Conservation (phyloP, 1,140 invertebrate species). For the Vanessa tameamea region DNA sequence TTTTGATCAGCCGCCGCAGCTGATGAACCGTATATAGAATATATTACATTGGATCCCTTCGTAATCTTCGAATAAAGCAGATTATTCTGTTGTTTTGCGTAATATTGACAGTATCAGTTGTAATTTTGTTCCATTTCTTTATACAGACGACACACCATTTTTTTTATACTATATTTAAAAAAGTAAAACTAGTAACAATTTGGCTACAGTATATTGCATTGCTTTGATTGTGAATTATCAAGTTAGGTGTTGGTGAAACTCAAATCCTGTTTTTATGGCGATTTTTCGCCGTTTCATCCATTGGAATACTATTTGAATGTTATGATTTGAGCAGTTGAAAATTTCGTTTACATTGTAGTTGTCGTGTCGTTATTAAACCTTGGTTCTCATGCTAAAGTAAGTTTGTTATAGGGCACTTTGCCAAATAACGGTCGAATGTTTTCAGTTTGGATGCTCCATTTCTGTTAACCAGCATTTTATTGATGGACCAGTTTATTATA, state of each 20-base stretch:
- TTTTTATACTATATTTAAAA: not conserved
- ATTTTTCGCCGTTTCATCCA: not conserved
- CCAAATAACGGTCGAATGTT: not conserved
- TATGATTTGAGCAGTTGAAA: not conserved
- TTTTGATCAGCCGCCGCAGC: slow-evolving; percentile 18
- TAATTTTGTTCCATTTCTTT: not conserved
- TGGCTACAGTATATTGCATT: not conserved
- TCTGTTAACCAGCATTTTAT: not conserved
- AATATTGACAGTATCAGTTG: not conserved
- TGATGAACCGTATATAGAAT: slow-evolving; percentile 29
- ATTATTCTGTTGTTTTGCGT: slow-evolving; percentile 3
- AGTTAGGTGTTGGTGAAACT: too few species aligned
- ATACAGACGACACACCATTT: not conserved
- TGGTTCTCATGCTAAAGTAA: slow-evolving; percentile 11
- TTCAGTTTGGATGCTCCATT: not conserved
- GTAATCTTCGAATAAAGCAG: slow-evolving; percentile 11
- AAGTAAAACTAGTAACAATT: not conserved
- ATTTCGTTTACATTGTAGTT: not conserved
- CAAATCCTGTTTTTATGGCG: too few species aligned
- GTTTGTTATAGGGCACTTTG: not conserved
- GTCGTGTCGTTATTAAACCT: not conserved
- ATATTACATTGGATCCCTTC: slow-evolving; percentile 24
- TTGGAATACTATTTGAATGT: not conserved
- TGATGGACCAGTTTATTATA: not conserved
- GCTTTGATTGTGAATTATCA: too few species aligned